A percentile compares a stretch with the other conserved stretches of the same genome.
phyloP scores from a whole-genome alignment of 1,140 invertebrate species.

The Frieseomelitta varia region DNA sequence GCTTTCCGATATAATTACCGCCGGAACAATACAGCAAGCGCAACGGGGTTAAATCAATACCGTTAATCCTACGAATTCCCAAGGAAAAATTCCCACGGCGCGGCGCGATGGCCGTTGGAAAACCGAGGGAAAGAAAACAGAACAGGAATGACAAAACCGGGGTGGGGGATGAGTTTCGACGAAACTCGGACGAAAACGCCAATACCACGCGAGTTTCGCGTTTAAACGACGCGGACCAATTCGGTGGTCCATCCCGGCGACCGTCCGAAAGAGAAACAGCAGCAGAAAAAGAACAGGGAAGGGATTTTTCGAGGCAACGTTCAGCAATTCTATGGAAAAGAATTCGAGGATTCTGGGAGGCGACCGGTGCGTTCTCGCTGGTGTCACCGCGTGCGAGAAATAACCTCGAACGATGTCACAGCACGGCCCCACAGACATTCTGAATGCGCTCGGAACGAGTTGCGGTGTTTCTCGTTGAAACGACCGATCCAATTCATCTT shows the following conservation, averaged over 20 bases:
- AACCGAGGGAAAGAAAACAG: not conserved
- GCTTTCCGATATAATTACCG: too few species aligned
- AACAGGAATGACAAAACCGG: not conserved
- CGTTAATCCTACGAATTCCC: not conserved
- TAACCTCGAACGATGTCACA: not conserved
- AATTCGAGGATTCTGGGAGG: not conserved
- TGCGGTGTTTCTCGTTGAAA: not conserved
- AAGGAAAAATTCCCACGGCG: not conserved
- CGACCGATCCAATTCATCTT: not conserved
- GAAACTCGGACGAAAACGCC: not conserved
- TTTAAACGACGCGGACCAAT: not conserved
- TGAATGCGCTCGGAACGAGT: not conserved
- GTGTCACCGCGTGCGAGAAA: not conserved
- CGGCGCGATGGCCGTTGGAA: too few species aligned
- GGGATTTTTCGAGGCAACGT: not conserved
- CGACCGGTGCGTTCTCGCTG: not conserved
- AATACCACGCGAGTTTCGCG: constrained; percentile 1
- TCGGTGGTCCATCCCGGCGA: not conserved
- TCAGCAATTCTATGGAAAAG: constrained; percentile 6
- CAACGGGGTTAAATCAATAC: not conserved
- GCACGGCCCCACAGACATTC: not conserved
- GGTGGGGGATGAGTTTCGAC: not conserved
- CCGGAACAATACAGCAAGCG: too few species aligned
- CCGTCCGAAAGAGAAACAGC: not conserved
- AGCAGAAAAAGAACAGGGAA: not conserved